Base-by-base conservation (phyloP, 2,888 invertebrate genomes). In the Gisinianus flammeolus region DNA sequence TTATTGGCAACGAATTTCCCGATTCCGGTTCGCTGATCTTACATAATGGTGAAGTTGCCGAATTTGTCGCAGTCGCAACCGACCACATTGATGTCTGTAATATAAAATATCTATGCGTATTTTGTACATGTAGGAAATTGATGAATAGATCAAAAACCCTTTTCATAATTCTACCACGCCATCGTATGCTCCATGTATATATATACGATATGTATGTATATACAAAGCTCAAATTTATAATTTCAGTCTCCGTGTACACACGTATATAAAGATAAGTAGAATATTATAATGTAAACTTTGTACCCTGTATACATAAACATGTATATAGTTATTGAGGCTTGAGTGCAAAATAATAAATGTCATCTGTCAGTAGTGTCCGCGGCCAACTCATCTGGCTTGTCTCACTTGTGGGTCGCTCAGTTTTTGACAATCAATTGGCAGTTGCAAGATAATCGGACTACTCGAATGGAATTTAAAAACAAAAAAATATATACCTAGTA, bases 1-100 rank as follows among this genome's bases (percentile, higher is more conserved):
- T 54, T 54, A 70, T 62, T 74, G 75, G 67, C 33, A 67, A 24
- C 69, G 76, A 68, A 76, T 76, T 76, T 76, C 62, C 76, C 76
- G 74, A 79, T 79, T 79, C 72, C 78, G 80, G 62, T 80, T 70
- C 78, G 78, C 68, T 78, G 78, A 35, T 74, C 76, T 72, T 52
- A 71, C 68, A 80, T 77, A 80, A 80, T 75, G 73, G 79, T 52
- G 54, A 64, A 74, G 76, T 72, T 76, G 72, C 79, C 79, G 79
- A 79, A 79, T 79, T 79, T 77, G 79, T 79, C 79, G 74, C 77
- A 79, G 58, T 70, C 44, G 44, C n/a, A 58, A 74, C 66, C 70
- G 71, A 68, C 70, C 62, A 62, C 76, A 76, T 68, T 76, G 56
- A 54, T 68, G 66, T 66, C 30, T 74, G 19, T 64, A 24, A 28